Evolutionary conservation across 2,797 vertebrate species (phyloP).

Genomic region (Novumbra hubbsi): DNA sequence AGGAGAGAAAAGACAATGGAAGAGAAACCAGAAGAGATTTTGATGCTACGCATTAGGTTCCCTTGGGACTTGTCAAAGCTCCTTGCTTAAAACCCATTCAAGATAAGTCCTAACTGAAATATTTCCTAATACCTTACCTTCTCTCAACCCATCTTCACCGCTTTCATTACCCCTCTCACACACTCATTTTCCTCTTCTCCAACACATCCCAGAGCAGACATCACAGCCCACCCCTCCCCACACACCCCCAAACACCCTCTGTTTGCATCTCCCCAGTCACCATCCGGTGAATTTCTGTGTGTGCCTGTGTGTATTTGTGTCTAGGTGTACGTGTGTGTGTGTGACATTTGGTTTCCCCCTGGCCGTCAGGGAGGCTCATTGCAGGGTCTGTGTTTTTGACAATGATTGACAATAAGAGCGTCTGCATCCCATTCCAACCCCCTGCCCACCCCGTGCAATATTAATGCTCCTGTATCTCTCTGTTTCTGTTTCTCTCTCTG

Average conservation of each 20-base stretch:
- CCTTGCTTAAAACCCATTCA: background rate
- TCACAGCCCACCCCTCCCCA: background rate
- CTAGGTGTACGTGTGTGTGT: conserved; percentile 10
- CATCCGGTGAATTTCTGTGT: background rate
- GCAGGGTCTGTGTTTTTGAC: conserved; percentile 24
- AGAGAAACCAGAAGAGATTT: background rate
- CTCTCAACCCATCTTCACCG: conserved; percentile 14
- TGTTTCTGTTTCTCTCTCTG: conserved; percentile 18
- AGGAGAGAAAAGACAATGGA: conserved; percentile 6
- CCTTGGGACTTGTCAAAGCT: background rate
- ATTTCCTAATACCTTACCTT: background rate
- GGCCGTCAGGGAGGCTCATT: conserved; percentile 8
- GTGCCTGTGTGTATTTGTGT: conserved; percentile 11
- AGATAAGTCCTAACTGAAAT: background rate
- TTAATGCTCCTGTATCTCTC: conserved; percentile 42
- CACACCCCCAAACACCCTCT: background rate
- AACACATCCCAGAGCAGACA: background rate
- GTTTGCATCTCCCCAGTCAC: background rate
- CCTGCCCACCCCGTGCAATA: conserved; percentile 47
- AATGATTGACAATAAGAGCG: conserved; percentile 38
- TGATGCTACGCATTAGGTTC: background rate
- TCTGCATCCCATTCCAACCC: conserved; percentile 35
- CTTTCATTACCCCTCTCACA: conserved; percentile 18
- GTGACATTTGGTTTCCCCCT: conserved; percentile 1
- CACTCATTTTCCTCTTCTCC: background rate